A percentile compares a stretch with the other conserved stretches of the same genome.
Evolutionary conservation across 2,113 vertebrate genomes (phyloP).

Genomic region (Engystomops pustulosus): DNA sequence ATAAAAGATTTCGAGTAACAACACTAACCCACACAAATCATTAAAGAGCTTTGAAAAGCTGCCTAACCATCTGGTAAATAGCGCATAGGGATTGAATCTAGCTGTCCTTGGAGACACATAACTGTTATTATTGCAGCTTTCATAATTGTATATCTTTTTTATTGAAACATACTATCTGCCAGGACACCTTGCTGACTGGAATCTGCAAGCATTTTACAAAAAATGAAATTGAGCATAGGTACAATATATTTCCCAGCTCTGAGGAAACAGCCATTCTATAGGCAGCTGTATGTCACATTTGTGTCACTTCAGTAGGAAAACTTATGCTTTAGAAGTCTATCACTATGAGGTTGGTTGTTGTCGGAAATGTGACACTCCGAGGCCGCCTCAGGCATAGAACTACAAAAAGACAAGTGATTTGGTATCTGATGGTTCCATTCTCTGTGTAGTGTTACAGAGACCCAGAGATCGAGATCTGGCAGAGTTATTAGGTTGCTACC

Average conservation of each 20-base stretch:
- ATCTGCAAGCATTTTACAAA: slow-evolving; percentile 28
- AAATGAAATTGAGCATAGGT: not conserved
- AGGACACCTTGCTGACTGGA: slow-evolving; percentile 29
- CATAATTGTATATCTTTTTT: slow-evolving; percentile 50
- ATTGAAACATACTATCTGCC: slow-evolving; percentile 51
- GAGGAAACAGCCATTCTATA: not conserved
- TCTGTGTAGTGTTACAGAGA: no score
- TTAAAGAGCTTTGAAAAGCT: slow-evolving; percentile 37
- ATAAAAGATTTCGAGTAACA: slow-evolving; percentile 41
- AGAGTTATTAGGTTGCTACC: no score
- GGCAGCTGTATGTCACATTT: not conserved
- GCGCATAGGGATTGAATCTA: slow-evolving; percentile 35
- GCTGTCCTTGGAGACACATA: slow-evolving; percentile 27
- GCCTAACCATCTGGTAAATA: slow-evolving; percentile 53
- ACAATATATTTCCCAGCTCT: not conserved
- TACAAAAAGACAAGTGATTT: no score
- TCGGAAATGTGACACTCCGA: no score
- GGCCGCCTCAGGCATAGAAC: no score
- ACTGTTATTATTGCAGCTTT: slow-evolving; percentile 51
- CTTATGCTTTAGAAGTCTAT: no score
- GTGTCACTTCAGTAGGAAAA: not conserved
- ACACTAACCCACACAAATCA: slow-evolving; percentile 41
- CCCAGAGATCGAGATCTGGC: no score
- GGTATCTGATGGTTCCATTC: no score
- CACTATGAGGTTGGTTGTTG: no score